Base-by-base conservation (phyloP, 2,113 vertebrate species). In the Neogobius melanostomus region DNA sequence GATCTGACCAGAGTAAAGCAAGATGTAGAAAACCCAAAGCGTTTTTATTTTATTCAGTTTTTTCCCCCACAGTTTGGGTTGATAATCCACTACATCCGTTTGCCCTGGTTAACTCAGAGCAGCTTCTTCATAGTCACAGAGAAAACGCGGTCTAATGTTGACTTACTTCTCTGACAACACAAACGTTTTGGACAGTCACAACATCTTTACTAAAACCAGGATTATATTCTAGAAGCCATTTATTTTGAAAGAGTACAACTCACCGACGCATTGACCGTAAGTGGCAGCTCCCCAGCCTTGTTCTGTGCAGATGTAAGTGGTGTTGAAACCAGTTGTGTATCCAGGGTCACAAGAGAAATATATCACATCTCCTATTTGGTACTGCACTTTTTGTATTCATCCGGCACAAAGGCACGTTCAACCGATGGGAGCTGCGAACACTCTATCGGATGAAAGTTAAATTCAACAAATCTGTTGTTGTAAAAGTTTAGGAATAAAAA, bases 341-440 rank as follows among this genome's bases (percentile, higher is more conserved):
- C 85, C 83, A 17, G 11, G 17, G 4, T 82, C 69, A 72, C 81
- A 87, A 4, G 42, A 17, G 36, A 82, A 83, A 16, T 14, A 42
- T 14, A 80, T 68, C 21, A 76, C 47, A 10, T 80, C 1, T 68
- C 66, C 79, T 53, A 1, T 1, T 0, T 5, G 17, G 64, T 85
- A 85, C 11, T 64, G 68, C 11, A 6, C 46, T 49, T 69, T 80
- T 28, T 43, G 52, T 63, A 66, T 5, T 16, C 28, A 6, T 74
- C 69, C 44, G 77, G 54, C 16, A 81, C 45, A 0, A 10, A 0
- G 5, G 68, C 42, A 0, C 80, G 47, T 44, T 48, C 73, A 74
- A 85, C 42, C 36, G 17, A 16, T n/a, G 83, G 79, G 6, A 75
- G 54, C 0, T 2, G 5, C 10, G 57, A 62, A 70, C 85, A 87